Base-by-base conservation (phyloP, 2,888 invertebrate genomes). In the Drosophila ezoana region DNA sequence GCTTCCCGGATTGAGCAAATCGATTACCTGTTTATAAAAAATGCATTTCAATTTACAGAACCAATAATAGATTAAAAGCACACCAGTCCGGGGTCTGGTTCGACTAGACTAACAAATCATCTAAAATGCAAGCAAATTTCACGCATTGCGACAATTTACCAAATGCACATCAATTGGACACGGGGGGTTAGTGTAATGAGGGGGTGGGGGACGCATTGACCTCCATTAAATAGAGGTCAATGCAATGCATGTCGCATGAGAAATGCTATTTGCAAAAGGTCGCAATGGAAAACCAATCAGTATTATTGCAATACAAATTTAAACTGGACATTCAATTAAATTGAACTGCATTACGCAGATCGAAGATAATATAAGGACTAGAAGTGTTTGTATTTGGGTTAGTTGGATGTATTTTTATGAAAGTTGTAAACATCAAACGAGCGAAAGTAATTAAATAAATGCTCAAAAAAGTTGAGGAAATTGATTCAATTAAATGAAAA, bases 1-100 rank as follows among this genome's bases (percentile, higher is more conserved):
- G 43, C 94, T 95, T 32, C 97, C 97, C 0, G 98, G 97, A 93
- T 98, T 98, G 47, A 98, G 93, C 58, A 98, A 94, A 93, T 98
- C 98, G 92, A 98, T 97, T 63, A 98, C 98, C 98, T 98, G 91
- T 45, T 49, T 45, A 79, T 72, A 49, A 53, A 61, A 72, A 81
- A 85, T 89, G 52, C 75, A 87, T 78, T 78, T 64, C 68, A 76
- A 71, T 82, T 79, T 76, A 54, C 56, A 70, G 77, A 79, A 73
- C 72, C 72, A 74, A 81, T 72, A 72, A 54, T 44, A 65, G 70
- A 76, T 69, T 72, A 43, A 59, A 52, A 54, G 57, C n/a, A 32
- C 13, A 3, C 41, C 16, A 8, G 16, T 13, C 10, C 16, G 9
- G 13, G 14, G n/a, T 11, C 35, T 58, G 49, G 3, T 16, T 48